A percentile compares a stretch with the other conserved stretches of the same genome.
Conservation (phyloP, 2,113 vertebrate species). For the Hemicordylus capensis region DNA sequence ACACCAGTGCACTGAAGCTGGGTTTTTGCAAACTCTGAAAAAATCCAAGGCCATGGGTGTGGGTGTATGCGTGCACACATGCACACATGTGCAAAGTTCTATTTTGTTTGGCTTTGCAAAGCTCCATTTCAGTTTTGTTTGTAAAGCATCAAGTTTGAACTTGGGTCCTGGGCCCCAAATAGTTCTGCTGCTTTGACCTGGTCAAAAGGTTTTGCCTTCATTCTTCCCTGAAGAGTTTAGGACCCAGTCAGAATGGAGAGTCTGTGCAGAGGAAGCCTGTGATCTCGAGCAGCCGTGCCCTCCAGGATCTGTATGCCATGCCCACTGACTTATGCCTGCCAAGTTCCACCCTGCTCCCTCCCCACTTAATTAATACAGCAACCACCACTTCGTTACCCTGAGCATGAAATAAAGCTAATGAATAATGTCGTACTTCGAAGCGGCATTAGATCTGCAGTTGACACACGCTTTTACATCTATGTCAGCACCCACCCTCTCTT, state of each 20-base stretch:
- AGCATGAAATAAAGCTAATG: slow-evolving; percentile 62
- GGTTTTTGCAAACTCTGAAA: no score
- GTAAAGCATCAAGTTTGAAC: not conserved
- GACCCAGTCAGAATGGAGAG: not conserved
- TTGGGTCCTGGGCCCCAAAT: no score
- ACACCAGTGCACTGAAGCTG: no score
- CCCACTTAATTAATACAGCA: slow-evolving; percentile 64
- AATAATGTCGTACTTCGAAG: slow-evolving; percentile 61
- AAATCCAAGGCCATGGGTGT: no score
- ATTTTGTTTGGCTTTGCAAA: not conserved
- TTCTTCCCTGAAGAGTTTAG: not conserved
- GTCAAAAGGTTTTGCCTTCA: not conserved
- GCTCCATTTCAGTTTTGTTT: not conserved
- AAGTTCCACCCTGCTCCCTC: slow-evolving; percentile 30
- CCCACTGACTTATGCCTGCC: slow-evolving; percentile 39
- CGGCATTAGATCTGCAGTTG: slow-evolving; percentile 31
- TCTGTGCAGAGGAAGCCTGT: not conserved
- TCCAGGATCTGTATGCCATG: slow-evolving; percentile 20
- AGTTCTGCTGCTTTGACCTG: not conserved
- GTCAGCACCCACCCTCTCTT: slow-evolving; percentile 43
- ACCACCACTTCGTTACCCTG: slow-evolving; percentile 57
- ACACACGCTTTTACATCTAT: slow-evolving; percentile 57
- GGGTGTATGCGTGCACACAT: no score
- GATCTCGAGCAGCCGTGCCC: not conserved
- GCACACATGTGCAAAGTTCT: no score